Conservation (phyloP, 2,797 vertebrate genomes). For the Podarcis lilfordi region DNA sequence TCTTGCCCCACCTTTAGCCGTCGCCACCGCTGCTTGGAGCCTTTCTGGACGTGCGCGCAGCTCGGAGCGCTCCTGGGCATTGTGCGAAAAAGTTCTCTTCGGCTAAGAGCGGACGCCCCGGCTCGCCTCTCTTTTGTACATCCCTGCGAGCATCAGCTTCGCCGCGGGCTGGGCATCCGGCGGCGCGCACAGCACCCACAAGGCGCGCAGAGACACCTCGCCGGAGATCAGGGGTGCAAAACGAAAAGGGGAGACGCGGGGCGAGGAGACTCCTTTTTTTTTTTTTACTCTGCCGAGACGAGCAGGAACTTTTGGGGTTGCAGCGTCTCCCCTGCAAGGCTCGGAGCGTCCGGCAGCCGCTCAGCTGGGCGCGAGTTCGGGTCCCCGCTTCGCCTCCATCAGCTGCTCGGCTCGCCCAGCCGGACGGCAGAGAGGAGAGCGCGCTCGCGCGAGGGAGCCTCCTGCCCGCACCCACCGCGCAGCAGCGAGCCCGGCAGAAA, state of each 20-base stretch:
- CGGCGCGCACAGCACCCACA: not conserved
- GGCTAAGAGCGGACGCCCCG: not conserved
- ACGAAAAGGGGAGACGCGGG: not conserved
- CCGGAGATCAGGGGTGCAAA: not conserved
- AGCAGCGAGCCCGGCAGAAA: constrained; percentile 30
- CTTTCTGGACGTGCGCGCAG: constrained; percentile 16
- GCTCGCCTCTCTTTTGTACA: not conserved
- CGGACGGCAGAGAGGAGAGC: not conserved
- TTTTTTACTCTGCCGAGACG: not conserved
- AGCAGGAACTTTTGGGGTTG: not conserved
- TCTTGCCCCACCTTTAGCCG: not conserved
- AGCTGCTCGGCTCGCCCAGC: not conserved
- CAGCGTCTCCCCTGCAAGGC: not conserved
- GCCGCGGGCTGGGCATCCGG: constrained; percentile 16
- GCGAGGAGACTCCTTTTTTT: not conserved
- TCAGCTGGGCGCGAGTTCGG: no score
- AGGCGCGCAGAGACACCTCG: not conserved
- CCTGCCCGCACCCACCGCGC: not conserved
- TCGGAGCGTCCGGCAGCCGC: not conserved
- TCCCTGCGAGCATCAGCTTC: not conserved
- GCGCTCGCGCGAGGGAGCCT: not conserved
- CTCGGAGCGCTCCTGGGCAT: constrained; percentile 30
- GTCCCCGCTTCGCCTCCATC: not conserved
- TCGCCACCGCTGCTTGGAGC: constrained; percentile 30
- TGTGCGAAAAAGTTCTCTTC: not conserved